These are phyloP conservation scores for Hylia prasina DNA, from an alignment of 2,113 vertebrate species.

Conservation along the genomic window DNA sequence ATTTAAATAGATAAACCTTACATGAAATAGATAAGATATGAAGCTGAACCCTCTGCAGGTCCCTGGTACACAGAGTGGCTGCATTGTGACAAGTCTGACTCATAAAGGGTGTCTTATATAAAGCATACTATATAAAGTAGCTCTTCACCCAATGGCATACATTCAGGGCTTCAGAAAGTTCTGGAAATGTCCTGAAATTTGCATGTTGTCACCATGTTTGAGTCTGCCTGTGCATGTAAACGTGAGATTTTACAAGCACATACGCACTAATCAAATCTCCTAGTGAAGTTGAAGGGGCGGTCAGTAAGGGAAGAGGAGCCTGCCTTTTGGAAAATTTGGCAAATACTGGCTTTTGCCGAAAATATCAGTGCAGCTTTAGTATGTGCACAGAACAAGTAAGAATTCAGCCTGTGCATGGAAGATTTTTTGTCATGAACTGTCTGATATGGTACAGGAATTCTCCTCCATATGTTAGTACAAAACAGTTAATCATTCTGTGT, in stretches of 20 bases:
- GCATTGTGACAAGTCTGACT: constrained; percentile 37
- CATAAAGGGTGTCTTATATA: constrained; percentile 13
- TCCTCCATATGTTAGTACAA: background rate
- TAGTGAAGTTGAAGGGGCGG: background rate
- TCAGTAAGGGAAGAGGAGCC: background rate
- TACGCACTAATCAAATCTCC: background rate
- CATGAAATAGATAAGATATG: background rate
- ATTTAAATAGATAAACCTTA: background rate
- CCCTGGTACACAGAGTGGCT: background rate
- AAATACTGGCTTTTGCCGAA: background rate
- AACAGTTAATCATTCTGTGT: background rate
- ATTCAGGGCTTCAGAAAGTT: background rate
- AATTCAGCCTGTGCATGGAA: background rate
- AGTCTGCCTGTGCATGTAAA: background rate
- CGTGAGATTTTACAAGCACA: background rate
- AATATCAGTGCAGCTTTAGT: background rate
- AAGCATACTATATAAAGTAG: constrained; percentile 24
- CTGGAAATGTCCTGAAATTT: background rate
- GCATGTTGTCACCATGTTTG: background rate
- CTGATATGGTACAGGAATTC: background rate
- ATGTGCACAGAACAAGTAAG: background rate
- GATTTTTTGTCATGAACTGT: background rate
- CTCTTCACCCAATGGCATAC: background rate
- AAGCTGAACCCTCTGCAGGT: background rate
- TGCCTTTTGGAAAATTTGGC: background rate